Percentiles rank a stretch among this genome's conserved stretches.
Conservation (phyloP, 2,888 invertebrate species). For the Clitarchus hookeri region DNA sequence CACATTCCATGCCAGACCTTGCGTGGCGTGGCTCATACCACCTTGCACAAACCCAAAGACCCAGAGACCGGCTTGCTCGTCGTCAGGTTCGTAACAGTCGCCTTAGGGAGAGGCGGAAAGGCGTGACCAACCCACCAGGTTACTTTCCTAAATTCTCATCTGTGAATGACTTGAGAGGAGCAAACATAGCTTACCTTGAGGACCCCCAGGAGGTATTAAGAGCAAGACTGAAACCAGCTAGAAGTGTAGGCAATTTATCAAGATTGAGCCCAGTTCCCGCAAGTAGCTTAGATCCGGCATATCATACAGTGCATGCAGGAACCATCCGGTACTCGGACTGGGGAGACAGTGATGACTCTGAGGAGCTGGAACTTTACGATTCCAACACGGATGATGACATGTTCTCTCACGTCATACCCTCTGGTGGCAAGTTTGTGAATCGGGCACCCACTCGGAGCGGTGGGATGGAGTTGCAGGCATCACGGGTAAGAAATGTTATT, state of each 20-base stretch:
- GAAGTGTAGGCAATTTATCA: conserved; percentile 53
- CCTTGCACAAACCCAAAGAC: background rate
- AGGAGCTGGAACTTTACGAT: conserved; percentile 1
- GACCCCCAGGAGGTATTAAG: conserved; percentile 28
- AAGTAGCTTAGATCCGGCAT: conserved; percentile 41
- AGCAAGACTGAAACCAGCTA: conserved; percentile 53
- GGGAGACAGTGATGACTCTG: conserved; percentile 23
- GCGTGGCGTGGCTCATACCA: background rate
- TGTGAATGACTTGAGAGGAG: background rate
- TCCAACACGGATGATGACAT: conserved; percentile 33
- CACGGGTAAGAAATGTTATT: background rate
- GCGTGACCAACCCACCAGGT: background rate
- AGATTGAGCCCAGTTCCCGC: background rate
- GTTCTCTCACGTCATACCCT: conserved; percentile 39
- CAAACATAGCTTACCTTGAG: background rate
- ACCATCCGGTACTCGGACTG: conserved; percentile 36
- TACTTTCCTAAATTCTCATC: background rate
- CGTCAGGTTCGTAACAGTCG: background rate
- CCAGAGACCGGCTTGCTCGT: background rate
- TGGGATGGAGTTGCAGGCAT: background rate
- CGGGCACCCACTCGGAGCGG: background rate
- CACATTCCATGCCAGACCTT: background rate
- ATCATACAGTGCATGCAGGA: conserved; percentile 55
- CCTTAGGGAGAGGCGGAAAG: background rate
- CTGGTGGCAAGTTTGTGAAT: conserved; percentile 32